Base-by-base conservation (phyloP, 2,888 invertebrate genomes). In the Girardia tigrina region DNA sequence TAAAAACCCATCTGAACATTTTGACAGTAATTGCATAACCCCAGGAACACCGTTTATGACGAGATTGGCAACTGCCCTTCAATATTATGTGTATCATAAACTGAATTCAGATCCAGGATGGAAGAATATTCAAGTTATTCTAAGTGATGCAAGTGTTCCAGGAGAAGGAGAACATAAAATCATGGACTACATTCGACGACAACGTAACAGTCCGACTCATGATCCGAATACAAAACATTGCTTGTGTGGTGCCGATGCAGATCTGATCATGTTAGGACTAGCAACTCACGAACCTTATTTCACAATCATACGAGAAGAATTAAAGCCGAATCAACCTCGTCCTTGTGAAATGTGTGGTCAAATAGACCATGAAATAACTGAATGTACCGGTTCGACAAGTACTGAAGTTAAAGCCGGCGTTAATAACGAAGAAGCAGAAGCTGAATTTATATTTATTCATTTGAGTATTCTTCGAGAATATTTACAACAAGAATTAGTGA, bases 211-310 rank as follows among this genome's bases (percentile, higher is more conserved):
- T 83, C 92, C 92, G 0, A 90, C 91, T 84, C 94, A 97, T 85
- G 93, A 98, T 85, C 94, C 98, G 0, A 97, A 99, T 85, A 97
- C 97, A 0, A 91, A 91, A 79, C 98, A 98, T 85, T 94, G 94
- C 79, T 86, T 98, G 27, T 98, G 97, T 85, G 98, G 98, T 70
- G 98, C 98, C 0, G 98, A 98, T 85, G 94, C 94, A 0, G 95
- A 97, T 87, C 88, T 97, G 76, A 95, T 97, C 81, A 97, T 97
- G 95, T 86, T 97, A 83, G 83, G 97, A 8, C 87, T 98, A 78
- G 97, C 98, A 0, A 98, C 98, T 0, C 98, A 99, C 83, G 98
- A 98, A 85, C 92, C 94, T 0, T 91, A 98, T 86, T 98, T 98
- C 84, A 98, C 97, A 20, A 98, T 98, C 80, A 94, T 97, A 81